Evolutionary conservation across 2,888 invertebrate species (phyloP).

Genomic region (Caenorhabditis parvicauda): DNA sequence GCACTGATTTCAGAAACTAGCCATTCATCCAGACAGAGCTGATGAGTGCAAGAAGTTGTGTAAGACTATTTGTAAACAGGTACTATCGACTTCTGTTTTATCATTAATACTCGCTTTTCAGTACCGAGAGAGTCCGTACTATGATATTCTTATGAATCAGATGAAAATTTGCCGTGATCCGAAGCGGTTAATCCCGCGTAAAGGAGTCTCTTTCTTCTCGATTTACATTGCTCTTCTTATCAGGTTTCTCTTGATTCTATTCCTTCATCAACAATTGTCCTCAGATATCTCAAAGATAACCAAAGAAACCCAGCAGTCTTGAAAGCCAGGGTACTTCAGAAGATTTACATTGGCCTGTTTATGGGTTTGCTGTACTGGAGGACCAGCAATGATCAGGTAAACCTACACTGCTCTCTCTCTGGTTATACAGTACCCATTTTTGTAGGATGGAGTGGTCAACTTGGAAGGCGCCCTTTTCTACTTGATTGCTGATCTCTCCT

Average conservation of each 20-base stretch:
- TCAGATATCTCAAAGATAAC: slow-evolving; percentile 43
- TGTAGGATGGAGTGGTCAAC: slow-evolving; percentile 89
- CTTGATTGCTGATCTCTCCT: slow-evolving; percentile 86
- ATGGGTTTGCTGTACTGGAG: slow-evolving; percentile 84
- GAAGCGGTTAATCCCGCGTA: no score
- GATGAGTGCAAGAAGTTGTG: slow-evolving; percentile 73
- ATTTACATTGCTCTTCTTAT: not conserved
- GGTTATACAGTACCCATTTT: slow-evolving; percentile 56
- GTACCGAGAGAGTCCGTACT: no score
- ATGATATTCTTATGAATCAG: no score
- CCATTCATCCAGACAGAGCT: slow-evolving; percentile 81
- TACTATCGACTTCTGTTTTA: no score
- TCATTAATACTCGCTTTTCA: no score
- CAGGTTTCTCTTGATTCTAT: slow-evolving; percentile 7
- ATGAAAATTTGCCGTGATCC: no score
- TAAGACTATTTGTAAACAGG: slow-evolving; percentile 37
- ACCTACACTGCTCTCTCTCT: not conserved
- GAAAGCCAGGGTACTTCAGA: slow-evolving; percentile 48
- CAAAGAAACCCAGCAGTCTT: slow-evolving; percentile 45
- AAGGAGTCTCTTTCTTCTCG: not conserved
- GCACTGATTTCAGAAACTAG: slow-evolving; percentile 72
- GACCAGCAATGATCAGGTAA: slow-evolving; percentile 21
- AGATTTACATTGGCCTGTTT: slow-evolving; percentile 65
- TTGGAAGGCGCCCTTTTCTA: slow-evolving; percentile 87
- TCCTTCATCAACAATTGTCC: slow-evolving; percentile 14